phyloP scores from a whole-genome alignment of 1,140 invertebrate species.

The Littorina saxatilis region DNA sequence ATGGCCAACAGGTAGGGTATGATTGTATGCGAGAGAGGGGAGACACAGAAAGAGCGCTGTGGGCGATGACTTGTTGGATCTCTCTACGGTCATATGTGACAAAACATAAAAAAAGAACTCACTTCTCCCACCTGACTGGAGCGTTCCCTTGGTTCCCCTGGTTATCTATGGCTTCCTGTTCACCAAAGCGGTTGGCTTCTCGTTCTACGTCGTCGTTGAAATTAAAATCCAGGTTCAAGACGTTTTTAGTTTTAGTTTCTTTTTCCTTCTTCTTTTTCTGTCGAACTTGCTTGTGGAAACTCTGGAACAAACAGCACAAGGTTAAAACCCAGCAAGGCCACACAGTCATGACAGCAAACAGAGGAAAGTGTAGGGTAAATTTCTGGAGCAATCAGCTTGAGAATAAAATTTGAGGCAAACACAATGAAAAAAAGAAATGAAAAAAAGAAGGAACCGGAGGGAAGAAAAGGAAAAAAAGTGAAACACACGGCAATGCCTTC shows the following conservation, averaged over 20 bases:
- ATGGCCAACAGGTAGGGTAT: no score
- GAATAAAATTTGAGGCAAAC: background rate
- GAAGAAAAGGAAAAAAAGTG: background rate
- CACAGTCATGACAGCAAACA: conserved; percentile 9
- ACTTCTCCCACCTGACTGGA: no score
- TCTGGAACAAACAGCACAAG: conserved; percentile 10
- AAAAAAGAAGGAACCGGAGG: background rate
- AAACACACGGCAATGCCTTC: background rate
- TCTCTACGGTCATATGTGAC: no score
- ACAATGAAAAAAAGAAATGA: background rate
- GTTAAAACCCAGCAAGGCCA: background rate
- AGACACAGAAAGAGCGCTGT: no score
- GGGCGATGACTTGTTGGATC: no score
- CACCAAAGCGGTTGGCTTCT: conserved; percentile 47
- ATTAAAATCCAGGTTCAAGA: conserved; percentile 60
- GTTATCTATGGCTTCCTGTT: conserved; percentile 42
- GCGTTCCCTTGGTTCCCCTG: background rate
- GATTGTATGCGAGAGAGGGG: no score
- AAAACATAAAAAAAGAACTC: background rate
- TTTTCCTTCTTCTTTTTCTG: conserved; percentile 56
- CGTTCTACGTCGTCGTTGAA: conserved; percentile 56
- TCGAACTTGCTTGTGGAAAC: conserved; percentile 35
- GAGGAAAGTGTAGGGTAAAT: background rate
- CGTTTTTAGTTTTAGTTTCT: conserved; percentile 51
- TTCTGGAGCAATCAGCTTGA: background rate